Conservation (phyloP, 2,113 vertebrate genomes). For the Callionymus lyra region DNA sequence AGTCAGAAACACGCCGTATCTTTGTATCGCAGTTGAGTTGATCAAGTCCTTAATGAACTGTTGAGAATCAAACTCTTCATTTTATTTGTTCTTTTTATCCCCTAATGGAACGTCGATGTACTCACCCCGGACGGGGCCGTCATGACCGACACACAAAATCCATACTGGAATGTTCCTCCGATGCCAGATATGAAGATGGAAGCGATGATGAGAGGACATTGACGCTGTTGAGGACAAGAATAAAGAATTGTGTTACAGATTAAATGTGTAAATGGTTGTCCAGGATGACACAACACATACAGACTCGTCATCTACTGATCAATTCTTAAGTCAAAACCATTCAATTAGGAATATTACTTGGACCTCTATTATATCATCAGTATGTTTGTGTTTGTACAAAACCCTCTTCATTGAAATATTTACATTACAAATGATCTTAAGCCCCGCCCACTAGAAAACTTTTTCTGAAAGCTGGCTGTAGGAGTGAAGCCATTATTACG, state of each 20-base stretch:
- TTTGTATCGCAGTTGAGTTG: conserved; percentile 51
- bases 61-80: conserved; percentile 10
- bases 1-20: conserved; percentile 43
- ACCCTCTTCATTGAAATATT: too few species aligned
- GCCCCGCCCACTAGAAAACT: too few species aligned
- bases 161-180: conserved; percentile 76
- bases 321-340: too few species aligned
- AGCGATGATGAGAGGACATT: conserved; percentile 48
- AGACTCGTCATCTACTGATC: too few species aligned
- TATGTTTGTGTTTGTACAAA: too few species aligned
- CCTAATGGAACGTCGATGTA: not conserved
- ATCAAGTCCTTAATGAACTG: conserved; percentile 62
- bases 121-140: conserved; percentile 74
- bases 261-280: too few species aligned
- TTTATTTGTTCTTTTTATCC: not conserved
- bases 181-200: conserved; percentile 63
- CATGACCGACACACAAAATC: conserved; percentile 69
- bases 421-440: too few species aligned
- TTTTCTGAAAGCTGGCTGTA: too few species aligned
- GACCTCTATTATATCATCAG: too few species aligned
- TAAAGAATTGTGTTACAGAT: not conserved
- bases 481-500: too few species aligned
- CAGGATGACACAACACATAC: too few species aligned
- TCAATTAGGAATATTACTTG: too few species aligned
- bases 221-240: conserved; percentile 34